Base-by-base conservation (phyloP, 1,140 invertebrate species). In the Zaprionus ornatus region DNA sequence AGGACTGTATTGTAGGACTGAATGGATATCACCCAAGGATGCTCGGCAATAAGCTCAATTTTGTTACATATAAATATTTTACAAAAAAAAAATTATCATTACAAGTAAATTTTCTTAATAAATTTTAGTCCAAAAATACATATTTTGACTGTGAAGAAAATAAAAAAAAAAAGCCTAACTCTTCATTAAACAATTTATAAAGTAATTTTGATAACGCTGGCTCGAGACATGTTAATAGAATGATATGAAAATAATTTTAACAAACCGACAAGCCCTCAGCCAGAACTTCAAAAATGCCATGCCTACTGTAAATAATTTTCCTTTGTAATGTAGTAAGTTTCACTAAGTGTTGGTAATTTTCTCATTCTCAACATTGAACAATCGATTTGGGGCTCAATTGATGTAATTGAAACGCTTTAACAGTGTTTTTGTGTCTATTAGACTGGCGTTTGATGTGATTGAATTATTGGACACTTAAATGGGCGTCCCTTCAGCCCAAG, bases 391-490 rank as follows among this genome's bases (percentile, higher is more conserved):
- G 21, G 27, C 27, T 68, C 66, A 88, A 88, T 88, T 90, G 78
- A 59, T 90, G 79, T 88, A 88, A 88, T 88, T 90, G 85, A 88
- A 85, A 81, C 81, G 52, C 81, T 90, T 88, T 88, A 88, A 90
- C 76, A 79, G 85, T 75, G 69, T 74, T 85, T 85, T 81, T 70
- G 78, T 25, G 82, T 68, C 72, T 79, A 88, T 90, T 87, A 90
- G 77, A 79, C 72, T 81, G 81, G 66, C 75, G 85, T 90, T 90
- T 90, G 78, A 87, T 80, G 80, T 81, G 84, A 88, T 88, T 88
- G 84, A 88, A 88, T 88, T 88, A 88, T 88, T 88, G 85, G 85
- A 90, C 85, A 90, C 85, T 90, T 88, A 88, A 88, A 88, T 88
- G 69, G 81, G 85, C 84, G 85, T 67, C 85, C 73, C 77, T 45